phyloP scores from a whole-genome alignment of 2,888 invertebrate species.

The Apoda limacodes region DNA sequence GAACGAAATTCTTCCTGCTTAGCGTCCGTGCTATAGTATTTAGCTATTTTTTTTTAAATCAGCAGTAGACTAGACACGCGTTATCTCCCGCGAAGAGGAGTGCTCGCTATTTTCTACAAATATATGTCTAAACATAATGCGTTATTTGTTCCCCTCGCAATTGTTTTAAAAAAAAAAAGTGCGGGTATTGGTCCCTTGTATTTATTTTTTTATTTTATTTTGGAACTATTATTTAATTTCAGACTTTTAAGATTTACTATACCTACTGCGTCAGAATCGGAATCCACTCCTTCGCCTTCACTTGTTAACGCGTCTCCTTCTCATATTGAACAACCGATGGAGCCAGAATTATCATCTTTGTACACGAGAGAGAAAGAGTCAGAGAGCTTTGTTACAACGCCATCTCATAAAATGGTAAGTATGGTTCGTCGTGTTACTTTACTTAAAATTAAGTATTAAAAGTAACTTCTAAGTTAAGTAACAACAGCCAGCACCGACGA shows the following conservation, averaged over 20 bases:
- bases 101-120: no score
- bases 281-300: constrained; percentile 36
- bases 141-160: no score
- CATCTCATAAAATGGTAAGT: constrained; percentile 34
- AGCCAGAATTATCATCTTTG: constrained; percentile 22
- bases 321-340: constrained; percentile 9
- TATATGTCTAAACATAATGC: no score
- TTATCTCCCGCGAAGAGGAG: no score
- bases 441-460: background rate
- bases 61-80: no score
- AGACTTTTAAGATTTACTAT: constrained; percentile 58
- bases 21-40: no score
- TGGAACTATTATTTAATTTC: constrained; percentile 13
- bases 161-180: no score
- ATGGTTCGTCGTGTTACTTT: background rate
- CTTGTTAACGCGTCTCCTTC: constrained; percentile 8
- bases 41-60: no score
- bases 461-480: no score
- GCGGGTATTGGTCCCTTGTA: no score
- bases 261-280: constrained; percentile 45
- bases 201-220: constrained; percentile 1
- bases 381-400: constrained; percentile 32
- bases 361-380: constrained; percentile 17
- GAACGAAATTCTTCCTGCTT: no score
- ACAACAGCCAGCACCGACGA: no score